A percentile compares a stretch with the other conserved stretches of the same genome.
These are phyloP conservation scores for Heptranchias perlo DNA, from an alignment of 2,113 vertebrate genomes.

Conservation along the genomic window DNA sequence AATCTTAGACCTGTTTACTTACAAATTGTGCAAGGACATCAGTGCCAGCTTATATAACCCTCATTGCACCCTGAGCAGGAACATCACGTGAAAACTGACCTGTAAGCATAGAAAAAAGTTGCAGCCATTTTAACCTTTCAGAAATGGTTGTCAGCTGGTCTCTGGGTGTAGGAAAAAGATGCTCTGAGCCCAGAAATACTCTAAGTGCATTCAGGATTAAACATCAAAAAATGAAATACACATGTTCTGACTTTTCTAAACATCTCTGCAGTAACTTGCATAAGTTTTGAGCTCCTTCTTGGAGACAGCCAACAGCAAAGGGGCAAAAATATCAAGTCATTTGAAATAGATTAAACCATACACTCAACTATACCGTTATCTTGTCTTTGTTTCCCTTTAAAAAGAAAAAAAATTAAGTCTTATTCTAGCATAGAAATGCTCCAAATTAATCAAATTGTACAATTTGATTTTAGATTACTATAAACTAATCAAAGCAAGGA, in stretches of 20 bases:
- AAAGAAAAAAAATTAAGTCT: too few relatives aligned
- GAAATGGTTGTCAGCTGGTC: neutral
- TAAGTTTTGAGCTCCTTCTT: neutral
- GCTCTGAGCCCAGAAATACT: neutral
- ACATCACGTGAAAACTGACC: slow-evolving; percentile 19
- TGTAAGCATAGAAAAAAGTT: slow-evolving; percentile 22
- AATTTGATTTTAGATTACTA: neutral
- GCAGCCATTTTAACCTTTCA: slow-evolving; percentile 3
- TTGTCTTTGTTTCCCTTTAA: too few relatives aligned
- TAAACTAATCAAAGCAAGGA: neutral
- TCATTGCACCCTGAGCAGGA: slow-evolving; percentile 23
- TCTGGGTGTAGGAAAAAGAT: neutral
- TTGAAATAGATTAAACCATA: neutral
- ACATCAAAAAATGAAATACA: neutral
- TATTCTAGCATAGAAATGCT: neutral
- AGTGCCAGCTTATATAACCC: slow-evolving; percentile 23
- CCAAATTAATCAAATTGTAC: neutral
- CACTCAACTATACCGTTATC: neutral
- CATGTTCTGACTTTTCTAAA: neutral
- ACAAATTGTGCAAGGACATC: slow-evolving; percentile 28
- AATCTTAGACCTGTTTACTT: slow-evolving; percentile 13
- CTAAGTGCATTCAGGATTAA: neutral
- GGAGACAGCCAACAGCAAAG: neutral
- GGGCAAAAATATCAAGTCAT: neutral
- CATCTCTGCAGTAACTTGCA: neutral